Base-by-base conservation (phyloP, 1,140 invertebrate species). In the Homarus americanus region DNA sequence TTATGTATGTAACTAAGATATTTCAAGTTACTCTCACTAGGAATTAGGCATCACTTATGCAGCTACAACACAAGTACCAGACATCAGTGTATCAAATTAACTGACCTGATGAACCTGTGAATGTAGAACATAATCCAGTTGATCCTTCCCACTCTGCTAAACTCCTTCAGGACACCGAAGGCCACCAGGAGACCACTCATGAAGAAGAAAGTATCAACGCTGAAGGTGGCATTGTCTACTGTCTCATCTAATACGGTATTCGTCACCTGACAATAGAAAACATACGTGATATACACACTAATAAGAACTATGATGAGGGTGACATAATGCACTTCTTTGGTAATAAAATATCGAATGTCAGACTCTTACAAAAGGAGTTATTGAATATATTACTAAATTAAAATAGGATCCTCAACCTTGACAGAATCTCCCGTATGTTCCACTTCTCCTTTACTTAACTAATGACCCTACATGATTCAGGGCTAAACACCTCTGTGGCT, bases 151-250 rank as follows among this genome's bases (percentile, higher is more conserved):
- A 20, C 34, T 69, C 69, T 49, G 1, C 63, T 40, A 24, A 79
- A 44, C 87, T 92, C 91, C 28, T 69, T 58, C n/a, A 88, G 7
- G 38, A 88, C 44, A 20, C 49, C 66, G 15, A 90, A 92, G 12
- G 87, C 69, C 28, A 90, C 82, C 5, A 92, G 82, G 40, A 92
- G 53, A 24, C 91, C 91, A 40, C 84, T 79, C 24, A 92, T 82
- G 73, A 92, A 84, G 86, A 92, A 90, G 87, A 92, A 92, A 1
- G 91, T 90, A 49, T 92, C 91, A 0, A 92, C 91, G 2, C 63
- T 69, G 44, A 63, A 83, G 15, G 49, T 49, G 20, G 78, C 91
- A 40, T 88, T 88, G 1, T 63, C 15, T 15, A 88, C 32, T 2
- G 82, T 89, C 66, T 82, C 34, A 9, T 89, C 75, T 9, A 89